Conservation (phyloP, 2,888 invertebrate genomes). For the Diarsia mendica region DNA sequence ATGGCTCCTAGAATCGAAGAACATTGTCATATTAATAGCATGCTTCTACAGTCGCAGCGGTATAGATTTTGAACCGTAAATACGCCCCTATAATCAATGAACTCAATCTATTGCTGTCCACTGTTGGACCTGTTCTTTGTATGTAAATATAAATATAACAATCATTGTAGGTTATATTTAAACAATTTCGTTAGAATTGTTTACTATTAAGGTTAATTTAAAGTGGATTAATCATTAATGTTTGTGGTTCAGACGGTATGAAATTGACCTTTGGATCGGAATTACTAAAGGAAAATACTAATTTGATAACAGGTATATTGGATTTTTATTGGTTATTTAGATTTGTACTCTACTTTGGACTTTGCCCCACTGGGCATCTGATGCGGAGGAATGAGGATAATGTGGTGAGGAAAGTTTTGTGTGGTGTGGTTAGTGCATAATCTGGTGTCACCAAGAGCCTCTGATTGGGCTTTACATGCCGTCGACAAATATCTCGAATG, state of each 20-base stretch:
- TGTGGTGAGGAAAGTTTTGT: neutral
- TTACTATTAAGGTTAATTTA: slow-evolving; percentile 15
- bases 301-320: neutral
- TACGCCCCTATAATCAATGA: neutral
- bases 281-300: slow-evolving; percentile 21
- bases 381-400: neutral
- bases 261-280: slow-evolving; percentile 32
- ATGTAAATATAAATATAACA: neutral
- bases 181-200: slow-evolving; percentile 17
- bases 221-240: slow-evolving; percentile 20
- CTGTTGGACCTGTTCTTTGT: neutral
- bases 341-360: neutral
- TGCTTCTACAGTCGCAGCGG: neutral
- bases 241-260: neutral
- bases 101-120: neutral
- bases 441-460: too few species aligned
- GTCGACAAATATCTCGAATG: too few species aligned
- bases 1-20: neutral
- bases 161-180: neutral
- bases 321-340: neutral
- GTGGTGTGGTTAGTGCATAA: too few species aligned
- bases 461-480: too few species aligned
- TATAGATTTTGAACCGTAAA: neutral
- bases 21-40: neutral
- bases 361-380: neutral